Percentiles rank a stretch among this genome's conserved stretches.
Conservation (phyloP, 2,888 invertebrate species). For the Agriopis aurantiaria region DNA sequence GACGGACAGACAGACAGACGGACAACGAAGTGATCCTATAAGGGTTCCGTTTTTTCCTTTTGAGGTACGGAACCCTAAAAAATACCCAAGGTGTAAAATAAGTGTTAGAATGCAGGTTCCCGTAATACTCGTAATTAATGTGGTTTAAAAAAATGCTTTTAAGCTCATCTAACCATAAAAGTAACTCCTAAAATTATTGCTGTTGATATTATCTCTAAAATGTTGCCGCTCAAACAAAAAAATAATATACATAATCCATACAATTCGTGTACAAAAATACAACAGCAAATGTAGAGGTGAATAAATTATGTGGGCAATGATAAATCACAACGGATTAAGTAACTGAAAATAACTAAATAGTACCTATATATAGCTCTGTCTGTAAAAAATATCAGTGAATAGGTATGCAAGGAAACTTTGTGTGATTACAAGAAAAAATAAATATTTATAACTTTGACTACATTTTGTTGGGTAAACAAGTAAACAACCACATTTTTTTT, state of each 20-base stretch:
- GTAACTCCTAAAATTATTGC: constrained; percentile 26
- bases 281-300: constrained; percentile 46
- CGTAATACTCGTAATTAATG: constrained; percentile 15
- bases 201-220: constrained; percentile 23
- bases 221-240: constrained; percentile 59
- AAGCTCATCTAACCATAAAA: constrained; percentile 16
- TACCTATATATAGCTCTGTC: no score
- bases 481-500: no score
- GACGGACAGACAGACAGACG: no score
- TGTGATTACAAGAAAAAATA: no score
- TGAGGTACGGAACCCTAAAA: no score
- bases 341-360: constrained; percentile 29
- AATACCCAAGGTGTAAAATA: neutral
- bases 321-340: constrained; percentile 51
- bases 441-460: no score
- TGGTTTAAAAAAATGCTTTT: constrained; percentile 4
- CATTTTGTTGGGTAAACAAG: no score
- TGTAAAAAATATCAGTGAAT: no score
- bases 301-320: constrained; percentile 55
- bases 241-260: constrained; percentile 68
- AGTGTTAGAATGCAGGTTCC: neutral
- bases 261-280: constrained; percentile 50
- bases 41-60: no score
- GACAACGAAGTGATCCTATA: no score
- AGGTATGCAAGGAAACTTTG: no score